Percentiles rank a stretch among this genome's conserved stretches.
Evolutionary conservation across 2,113 vertebrate genomes (phyloP).

Genomic region (Bucco capensis): DNA sequence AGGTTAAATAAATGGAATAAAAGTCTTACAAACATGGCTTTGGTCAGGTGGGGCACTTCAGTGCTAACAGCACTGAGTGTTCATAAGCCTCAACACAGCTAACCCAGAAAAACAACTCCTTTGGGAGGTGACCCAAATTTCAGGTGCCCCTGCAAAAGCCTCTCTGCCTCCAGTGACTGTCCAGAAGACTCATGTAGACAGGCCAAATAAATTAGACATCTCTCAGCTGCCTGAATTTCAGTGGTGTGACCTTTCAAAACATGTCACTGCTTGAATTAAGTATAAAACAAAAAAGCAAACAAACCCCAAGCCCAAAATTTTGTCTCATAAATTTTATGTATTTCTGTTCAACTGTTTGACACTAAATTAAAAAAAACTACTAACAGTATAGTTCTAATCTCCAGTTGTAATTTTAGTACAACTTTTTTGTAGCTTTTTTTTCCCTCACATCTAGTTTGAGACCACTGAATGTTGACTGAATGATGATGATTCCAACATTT

Average conservation of each 20-base stretch:
- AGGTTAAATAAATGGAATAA: background rate
- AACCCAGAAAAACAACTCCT: background rate
- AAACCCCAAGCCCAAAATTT: too few relatives aligned
- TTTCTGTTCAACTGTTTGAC: background rate
- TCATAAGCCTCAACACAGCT: background rate
- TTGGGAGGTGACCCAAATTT: background rate
- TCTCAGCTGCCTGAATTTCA: background rate
- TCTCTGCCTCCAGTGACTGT: background rate
- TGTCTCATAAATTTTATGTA: background rate
- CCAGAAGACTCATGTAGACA: background rate
- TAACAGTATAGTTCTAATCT: background rate
- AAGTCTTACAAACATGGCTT: background rate
- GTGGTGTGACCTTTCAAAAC: background rate
- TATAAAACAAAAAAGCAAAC: background rate
- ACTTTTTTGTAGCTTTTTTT: background rate
- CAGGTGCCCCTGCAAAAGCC: background rate
- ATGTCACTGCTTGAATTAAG: background rate
- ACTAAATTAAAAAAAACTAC: background rate
- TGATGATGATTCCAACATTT: background rate
- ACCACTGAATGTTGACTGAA: background rate
- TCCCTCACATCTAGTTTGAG: background rate
- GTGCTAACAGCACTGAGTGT: background rate
- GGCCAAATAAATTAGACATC: background rate
- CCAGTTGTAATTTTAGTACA: background rate
- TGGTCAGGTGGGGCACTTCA: background rate